Evolutionary conservation across 2,113 vertebrate species (phyloP).

Genomic region (Tautogolabrus adspersus): DNA sequence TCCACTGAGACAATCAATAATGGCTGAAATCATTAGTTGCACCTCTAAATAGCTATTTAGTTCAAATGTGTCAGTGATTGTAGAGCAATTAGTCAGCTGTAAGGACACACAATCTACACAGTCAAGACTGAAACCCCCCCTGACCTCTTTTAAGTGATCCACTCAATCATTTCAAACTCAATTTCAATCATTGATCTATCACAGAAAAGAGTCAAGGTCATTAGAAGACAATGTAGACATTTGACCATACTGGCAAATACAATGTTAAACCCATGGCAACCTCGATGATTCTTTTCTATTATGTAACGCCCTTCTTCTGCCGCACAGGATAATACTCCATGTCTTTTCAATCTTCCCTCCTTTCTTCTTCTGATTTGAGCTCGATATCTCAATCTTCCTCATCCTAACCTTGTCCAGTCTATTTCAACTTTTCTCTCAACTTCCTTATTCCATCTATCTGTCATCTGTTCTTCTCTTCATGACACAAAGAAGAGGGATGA

Average conservation of each 20-base stretch:
- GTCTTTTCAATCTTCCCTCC: conserved; percentile 31
- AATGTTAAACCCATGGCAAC: conserved; percentile 7
- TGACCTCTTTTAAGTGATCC: neutral
- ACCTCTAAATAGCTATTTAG: conserved; percentile 1
- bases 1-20: neutral
- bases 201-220: conserved; percentile 13
- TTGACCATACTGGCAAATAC: conserved; percentile 24
- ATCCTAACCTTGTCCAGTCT: conserved; percentile 40
- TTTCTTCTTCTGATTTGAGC: conserved; percentile 37
- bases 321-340: conserved; percentile 2
- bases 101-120: too few relatives aligned
- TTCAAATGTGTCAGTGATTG: too few relatives aligned
- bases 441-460: neutral
- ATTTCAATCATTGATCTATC: neutral
- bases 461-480: conserved; percentile 30
- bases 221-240: conserved; percentile 9
- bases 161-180: conserved; percentile 3
- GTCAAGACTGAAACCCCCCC: neutral
- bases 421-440: neutral
- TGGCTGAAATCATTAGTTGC: conserved; percentile 1
- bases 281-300: conserved; percentile 34
- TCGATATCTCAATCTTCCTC: conserved; percentile 26
- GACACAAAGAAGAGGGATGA: conserved; percentile 23
- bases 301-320: conserved; percentile 10
- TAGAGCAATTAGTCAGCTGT: too few relatives aligned